Evolutionary conservation across 2,113 vertebrate genomes (phyloP).

Genomic region (Falco punctatus): DNA sequence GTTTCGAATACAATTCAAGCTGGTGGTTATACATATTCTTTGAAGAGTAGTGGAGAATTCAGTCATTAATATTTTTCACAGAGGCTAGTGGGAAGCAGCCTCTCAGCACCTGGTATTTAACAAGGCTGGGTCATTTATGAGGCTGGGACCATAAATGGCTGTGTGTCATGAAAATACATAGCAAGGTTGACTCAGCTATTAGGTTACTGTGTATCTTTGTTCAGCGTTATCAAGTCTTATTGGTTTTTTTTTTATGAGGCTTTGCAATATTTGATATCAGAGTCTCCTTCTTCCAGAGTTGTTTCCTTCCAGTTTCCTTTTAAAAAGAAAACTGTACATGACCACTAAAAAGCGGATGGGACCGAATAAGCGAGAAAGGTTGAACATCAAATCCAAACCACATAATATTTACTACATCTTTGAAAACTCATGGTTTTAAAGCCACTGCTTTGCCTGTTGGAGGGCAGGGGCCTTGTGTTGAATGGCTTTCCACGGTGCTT

Average conservation of each 20-base stretch:
- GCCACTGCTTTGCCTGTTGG: not conserved
- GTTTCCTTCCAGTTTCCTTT: not conserved
- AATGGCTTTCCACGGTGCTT: not conserved
- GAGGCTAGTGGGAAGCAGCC: not conserved
- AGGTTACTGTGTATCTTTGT: not conserved
- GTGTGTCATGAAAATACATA: not conserved
- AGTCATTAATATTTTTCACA: not conserved
- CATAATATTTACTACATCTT: not conserved
- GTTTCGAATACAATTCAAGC: not conserved
- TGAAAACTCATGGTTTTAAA: not conserved
- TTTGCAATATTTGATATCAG: not conserved
- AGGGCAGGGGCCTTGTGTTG: fast-evolving
- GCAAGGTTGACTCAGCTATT: not conserved
- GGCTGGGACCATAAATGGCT: not conserved
- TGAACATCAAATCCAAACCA: not conserved
- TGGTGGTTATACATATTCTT: not conserved
- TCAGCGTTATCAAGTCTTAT: not conserved
- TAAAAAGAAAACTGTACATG: not conserved
- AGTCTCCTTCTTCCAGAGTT: not conserved
- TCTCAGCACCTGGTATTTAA: not conserved
- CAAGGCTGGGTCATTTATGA: not conserved
- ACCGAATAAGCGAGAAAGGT: not conserved
- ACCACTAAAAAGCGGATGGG: not conserved
- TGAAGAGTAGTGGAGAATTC: not conserved
- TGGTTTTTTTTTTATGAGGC: not conserved